These are phyloP conservation scores for Empidonax alnorum DNA, from an alignment of 2,113 vertebrate genomes.

Conservation along the genomic window DNA sequence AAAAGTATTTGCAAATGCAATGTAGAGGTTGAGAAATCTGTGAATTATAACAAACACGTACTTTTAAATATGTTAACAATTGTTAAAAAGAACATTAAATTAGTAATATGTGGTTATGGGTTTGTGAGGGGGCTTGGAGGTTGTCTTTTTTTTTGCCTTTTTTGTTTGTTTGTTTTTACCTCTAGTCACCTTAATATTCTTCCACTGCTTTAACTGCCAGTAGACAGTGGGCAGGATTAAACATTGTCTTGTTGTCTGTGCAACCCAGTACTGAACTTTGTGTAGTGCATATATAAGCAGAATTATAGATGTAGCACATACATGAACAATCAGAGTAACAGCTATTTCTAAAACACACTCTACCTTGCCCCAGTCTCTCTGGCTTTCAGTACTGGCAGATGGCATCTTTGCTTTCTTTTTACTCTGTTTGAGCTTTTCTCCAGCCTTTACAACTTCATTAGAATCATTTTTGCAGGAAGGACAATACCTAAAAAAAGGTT, in stretches of 20 bases:
- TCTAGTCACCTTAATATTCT: neutral
- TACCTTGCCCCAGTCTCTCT: constrained; percentile 99
- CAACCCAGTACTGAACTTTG: constrained; percentile 38
- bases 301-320: constrained; percentile 28
- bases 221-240: neutral
- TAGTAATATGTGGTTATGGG: neutral
- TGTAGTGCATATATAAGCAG: neutral
- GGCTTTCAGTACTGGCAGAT: constrained; percentile 95
- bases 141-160: neutral
- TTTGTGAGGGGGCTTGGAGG: neutral
- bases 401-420: constrained; percentile 99
- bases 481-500: constrained; percentile 89
- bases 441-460: constrained; percentile 96
- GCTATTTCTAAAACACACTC: constrained; percentile 61
- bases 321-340: neutral
- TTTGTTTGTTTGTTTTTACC: neutral
- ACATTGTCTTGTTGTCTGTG: neutral
- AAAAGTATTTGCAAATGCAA: neutral
- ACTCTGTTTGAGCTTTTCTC: constrained; percentile 96
- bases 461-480: constrained; percentile 99
- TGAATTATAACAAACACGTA: neutral
- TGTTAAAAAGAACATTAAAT: neutral
- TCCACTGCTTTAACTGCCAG: neutral
- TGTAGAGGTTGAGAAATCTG: neutral
- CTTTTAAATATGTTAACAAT: neutral